Evolutionary conservation across 2,888 invertebrate genomes (phyloP).

Genomic region (Oligia strigilis): DNA sequence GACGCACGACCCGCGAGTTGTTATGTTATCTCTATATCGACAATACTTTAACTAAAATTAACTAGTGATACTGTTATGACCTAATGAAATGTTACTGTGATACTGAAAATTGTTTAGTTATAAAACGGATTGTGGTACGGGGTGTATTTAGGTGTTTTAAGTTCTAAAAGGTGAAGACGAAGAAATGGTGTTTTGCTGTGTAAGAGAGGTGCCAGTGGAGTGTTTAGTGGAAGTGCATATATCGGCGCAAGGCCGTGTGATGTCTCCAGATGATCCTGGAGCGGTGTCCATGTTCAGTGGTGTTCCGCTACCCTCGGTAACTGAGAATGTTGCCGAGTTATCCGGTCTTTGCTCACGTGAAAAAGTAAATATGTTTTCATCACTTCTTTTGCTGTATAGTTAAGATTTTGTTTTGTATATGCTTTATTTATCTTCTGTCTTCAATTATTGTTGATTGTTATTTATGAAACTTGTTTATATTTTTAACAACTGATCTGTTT

Average conservation of each 20-base stretch:
- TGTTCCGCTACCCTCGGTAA: constrained; percentile 66
- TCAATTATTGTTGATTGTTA: constrained; percentile 62
- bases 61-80: constrained; percentile 86
- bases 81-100: constrained; percentile 83
- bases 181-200: constrained; percentile 83
- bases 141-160: constrained; percentile 87
- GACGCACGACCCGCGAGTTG: constrained; percentile 81
- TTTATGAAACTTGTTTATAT: constrained; percentile 57
- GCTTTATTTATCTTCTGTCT: constrained; percentile 72
- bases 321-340: constrained; percentile 67
- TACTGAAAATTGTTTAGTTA: constrained; percentile 81
- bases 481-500: constrained; percentile 47
- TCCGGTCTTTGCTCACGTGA: constrained; percentile 71
- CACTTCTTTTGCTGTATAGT: constrained; percentile 79
- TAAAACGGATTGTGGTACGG: constrained; percentile 83
- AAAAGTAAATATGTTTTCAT: constrained; percentile 88
- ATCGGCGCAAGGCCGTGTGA: constrained; percentile 70
- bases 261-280: constrained; percentile 75
- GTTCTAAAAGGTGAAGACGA: constrained; percentile 79
- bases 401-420: constrained; percentile 77
- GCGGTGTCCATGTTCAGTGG: constrained; percentile 81
- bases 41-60: constrained; percentile 90
- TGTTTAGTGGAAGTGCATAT: constrained; percentile 80
- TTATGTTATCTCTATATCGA: constrained; percentile 87
- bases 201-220: constrained; percentile 78